These are phyloP conservation scores for Xanthia togata DNA, from an alignment of 2,888 invertebrate species.

Conservation along the genomic window DNA sequence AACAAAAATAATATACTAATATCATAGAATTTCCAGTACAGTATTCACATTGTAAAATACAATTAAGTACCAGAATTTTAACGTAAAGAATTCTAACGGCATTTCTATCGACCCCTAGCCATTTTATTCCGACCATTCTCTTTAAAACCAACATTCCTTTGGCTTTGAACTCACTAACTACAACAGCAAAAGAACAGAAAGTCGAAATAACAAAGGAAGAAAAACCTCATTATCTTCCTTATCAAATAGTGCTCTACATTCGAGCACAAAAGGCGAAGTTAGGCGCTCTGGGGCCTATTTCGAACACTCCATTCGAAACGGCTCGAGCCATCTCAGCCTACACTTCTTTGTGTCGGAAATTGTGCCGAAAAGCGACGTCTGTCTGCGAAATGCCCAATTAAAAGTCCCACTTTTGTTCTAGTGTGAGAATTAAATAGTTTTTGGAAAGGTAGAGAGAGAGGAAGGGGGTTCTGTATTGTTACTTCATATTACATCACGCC, in stretches of 20 bases:
- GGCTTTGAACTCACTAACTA: slow-evolving; percentile 29
- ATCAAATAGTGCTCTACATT: slow-evolving; percentile 63
- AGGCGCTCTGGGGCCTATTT: slow-evolving; percentile 51
- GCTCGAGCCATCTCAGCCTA: slow-evolving; percentile 27
- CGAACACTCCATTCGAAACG: slow-evolving; percentile 38
- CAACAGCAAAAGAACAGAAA: slow-evolving; percentile 33
- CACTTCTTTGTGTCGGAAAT: slow-evolving; percentile 58
- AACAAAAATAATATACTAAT: background rate
- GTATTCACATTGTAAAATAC: background rate
- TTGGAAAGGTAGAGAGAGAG: background rate
- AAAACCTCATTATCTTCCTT: slow-evolving; percentile 63
- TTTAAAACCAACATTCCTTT: slow-evolving; percentile 1
- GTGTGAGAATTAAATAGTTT: slow-evolving; percentile 44
- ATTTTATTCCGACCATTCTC: background rate
- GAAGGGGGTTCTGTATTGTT: background rate
- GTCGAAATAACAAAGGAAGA: slow-evolving; percentile 35
- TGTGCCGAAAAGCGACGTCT: slow-evolving; percentile 64
- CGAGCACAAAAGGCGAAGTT: slow-evolving; percentile 56
- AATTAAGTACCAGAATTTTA: too few relatives aligned
- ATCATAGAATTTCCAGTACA: background rate
- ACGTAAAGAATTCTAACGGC: background rate
- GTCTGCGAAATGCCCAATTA: slow-evolving; percentile 61
- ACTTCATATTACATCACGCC: background rate
- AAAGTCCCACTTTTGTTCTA: slow-evolving; percentile 42
- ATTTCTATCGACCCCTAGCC: background rate